Evolutionary conservation across 1,140 invertebrate species (phyloP).

Genomic region (Bombus polaris): DNA sequence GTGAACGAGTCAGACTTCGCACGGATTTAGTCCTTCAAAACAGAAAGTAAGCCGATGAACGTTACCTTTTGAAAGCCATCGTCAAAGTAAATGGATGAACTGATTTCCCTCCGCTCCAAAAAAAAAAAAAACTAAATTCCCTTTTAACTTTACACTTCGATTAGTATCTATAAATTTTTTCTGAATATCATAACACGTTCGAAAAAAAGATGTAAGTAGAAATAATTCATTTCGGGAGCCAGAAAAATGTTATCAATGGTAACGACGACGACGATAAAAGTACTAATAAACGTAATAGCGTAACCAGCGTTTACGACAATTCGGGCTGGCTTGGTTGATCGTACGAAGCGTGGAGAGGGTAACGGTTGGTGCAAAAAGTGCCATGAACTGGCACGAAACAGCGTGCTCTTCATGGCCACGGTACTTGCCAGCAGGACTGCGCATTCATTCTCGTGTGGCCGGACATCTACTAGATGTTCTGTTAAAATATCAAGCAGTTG

Average conservation of each 20-base stretch:
- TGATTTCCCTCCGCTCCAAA: fast-evolving
- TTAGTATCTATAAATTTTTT: background rate
- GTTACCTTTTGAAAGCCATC: background rate
- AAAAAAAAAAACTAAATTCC: too few species aligned
- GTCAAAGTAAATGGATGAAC: too few species aligned
- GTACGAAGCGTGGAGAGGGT: background rate
- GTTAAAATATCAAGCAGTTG: conserved; percentile 46
- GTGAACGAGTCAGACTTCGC: conserved; percentile 21
- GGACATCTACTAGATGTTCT: conserved; percentile 33
- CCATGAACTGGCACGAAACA: conserved; percentile 27
- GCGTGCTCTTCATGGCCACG: background rate
- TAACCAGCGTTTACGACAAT: conserved; percentile 25
- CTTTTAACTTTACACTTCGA: background rate
- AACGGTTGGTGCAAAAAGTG: conserved; percentile 48
- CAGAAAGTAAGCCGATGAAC: background rate
- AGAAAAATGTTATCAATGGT: background rate
- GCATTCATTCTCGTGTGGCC: conserved; percentile 31
- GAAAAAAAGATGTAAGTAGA: background rate
- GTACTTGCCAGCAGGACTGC: background rate
- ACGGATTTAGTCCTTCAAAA: conserved; percentile 1
- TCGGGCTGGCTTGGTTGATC: conserved; percentile 15
- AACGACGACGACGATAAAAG: background rate
- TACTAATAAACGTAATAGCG: background rate
- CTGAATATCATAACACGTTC: too few species aligned
- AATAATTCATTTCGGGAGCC: background rate